phyloP scores from a whole-genome alignment of 1,140 invertebrate genomes.

The Nebria ingens region DNA sequence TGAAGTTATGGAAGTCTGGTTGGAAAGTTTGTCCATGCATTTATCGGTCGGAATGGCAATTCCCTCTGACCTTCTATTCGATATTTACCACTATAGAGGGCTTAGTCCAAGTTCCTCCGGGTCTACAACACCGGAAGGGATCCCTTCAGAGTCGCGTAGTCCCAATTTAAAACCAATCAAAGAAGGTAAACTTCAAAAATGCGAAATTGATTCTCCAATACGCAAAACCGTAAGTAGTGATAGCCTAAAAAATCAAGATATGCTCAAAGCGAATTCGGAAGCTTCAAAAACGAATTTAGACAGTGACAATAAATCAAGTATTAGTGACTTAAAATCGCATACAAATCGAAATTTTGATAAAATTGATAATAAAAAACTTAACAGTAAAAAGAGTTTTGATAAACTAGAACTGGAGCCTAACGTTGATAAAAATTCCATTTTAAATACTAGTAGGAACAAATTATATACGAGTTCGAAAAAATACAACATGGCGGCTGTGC shows the following conservation, averaged over 20 bases:
- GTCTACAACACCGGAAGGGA: conserved; percentile 46
- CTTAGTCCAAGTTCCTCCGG: conserved; percentile 46
- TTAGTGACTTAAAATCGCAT: too few relatives aligned
- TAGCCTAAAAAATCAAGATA: not conserved
- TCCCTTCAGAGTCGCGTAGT: conserved; percentile 28
- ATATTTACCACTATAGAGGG: conserved; percentile 60
- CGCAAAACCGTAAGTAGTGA: not conserved
- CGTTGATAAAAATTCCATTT: not conserved
- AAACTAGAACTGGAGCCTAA: not conserved
- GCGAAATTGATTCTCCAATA: not conserved
- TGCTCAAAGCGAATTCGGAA: not conserved
- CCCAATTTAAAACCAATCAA: conserved; percentile 30
- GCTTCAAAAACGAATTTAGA: not conserved
- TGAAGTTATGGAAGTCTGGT: conserved; percentile 75
- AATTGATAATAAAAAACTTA: conserved; percentile 2
- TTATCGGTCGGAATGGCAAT: conserved; percentile 49
- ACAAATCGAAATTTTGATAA: not conserved
- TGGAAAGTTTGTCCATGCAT: conserved; percentile 65
- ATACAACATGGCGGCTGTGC: not conserved
- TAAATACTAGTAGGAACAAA: not conserved
- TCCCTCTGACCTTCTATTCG: conserved; percentile 58
- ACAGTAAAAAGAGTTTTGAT: not conserved
- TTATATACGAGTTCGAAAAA: too few relatives aligned
- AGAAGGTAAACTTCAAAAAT: conserved; percentile 19
- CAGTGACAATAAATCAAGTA: too few relatives aligned